Evolutionary conservation across 1,140 invertebrate genomes (phyloP).

Genomic region (Vollenhovia emeryi): DNA sequence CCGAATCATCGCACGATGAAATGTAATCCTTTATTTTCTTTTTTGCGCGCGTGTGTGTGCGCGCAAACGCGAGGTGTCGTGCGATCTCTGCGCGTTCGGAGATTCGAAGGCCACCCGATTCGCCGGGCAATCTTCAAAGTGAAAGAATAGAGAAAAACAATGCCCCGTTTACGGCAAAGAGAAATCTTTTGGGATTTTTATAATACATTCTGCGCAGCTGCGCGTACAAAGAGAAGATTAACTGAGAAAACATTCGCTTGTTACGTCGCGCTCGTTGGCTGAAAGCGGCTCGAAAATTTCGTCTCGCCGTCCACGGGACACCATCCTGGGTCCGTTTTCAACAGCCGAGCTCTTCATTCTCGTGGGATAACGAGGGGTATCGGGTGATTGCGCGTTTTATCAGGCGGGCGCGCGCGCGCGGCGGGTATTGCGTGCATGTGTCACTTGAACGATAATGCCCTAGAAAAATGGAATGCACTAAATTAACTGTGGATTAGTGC

Average conservation of each 20-base stretch:
- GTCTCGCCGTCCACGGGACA: not conserved
- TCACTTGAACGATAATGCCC: not conserved
- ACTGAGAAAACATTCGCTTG: too few relatives aligned
- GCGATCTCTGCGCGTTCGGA: too few relatives aligned
- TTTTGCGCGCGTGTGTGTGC: not conserved
- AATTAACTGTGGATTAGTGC: constrained; percentile 35
- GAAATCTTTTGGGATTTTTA: too few relatives aligned
- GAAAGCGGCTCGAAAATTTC: not conserved
- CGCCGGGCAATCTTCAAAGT: too few relatives aligned
- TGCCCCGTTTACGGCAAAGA: too few relatives aligned
- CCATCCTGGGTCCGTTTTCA: not conserved
- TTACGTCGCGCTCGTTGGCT: too few relatives aligned
- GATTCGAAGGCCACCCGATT: too few relatives aligned
- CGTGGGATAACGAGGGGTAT: not conserved
- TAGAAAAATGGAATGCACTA: constrained; percentile 25
- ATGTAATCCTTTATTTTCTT: not conserved
- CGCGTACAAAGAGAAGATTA: too few relatives aligned
- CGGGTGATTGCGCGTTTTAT: not conserved
- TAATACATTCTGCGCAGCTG: too few relatives aligned
- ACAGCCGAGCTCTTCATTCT: not conserved
- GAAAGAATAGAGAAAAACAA: too few relatives aligned
- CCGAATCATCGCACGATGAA: not conserved
- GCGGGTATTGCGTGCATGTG: too few relatives aligned
- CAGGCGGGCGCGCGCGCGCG: too few relatives aligned
- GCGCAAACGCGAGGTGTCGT: not conserved